Conservation (phyloP, 2,888 invertebrate genomes). For the Crossocerus cetratus region DNA sequence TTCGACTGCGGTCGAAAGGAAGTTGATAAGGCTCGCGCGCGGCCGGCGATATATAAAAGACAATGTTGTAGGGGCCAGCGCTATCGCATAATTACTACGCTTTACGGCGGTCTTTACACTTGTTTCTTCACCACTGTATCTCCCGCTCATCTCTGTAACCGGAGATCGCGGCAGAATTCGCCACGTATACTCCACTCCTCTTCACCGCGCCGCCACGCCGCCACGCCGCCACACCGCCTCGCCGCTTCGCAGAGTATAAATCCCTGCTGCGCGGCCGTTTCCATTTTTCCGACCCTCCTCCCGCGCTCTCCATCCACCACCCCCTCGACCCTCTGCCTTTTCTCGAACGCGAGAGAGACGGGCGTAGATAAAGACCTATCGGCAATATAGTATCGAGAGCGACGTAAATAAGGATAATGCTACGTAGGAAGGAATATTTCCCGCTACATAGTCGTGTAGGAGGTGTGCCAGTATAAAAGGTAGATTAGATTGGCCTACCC, state of each 20-base stretch:
- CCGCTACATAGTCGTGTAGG: constrained; percentile 50
- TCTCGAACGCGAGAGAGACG: constrained; percentile 22
- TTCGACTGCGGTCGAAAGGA: constrained; percentile 1
- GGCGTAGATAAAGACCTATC: constrained; percentile 57
- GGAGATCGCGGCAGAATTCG: constrained; percentile 56
- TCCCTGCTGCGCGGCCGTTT: constrained; percentile 28
- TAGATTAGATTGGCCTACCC: constrained; percentile 59
- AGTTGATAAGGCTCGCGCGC: constrained; percentile 35
- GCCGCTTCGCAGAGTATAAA: too few relatives aligned
- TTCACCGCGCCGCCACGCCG: not conserved
- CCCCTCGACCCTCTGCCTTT: not conserved
- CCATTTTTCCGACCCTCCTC: constrained; percentile 32
- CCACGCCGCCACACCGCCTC: too few relatives aligned
- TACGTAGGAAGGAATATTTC: constrained; percentile 49
- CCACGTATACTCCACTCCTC: constrained; percentile 32
- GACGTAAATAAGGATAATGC: constrained; percentile 59
- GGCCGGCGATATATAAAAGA: constrained; percentile 8
- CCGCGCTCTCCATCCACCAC: not conserved
- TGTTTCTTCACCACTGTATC: constrained; percentile 60
- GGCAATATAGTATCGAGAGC: constrained; percentile 57
- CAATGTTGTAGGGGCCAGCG: constrained; percentile 32
- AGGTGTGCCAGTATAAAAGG: constrained; percentile 51
- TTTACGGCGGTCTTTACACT: constrained; percentile 63
- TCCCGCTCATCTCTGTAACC: constrained; percentile 58
- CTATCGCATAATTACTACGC: constrained; percentile 61